phyloP scores from a whole-genome alignment of 2,113 vertebrate species.

The Puma concolor region DNA sequence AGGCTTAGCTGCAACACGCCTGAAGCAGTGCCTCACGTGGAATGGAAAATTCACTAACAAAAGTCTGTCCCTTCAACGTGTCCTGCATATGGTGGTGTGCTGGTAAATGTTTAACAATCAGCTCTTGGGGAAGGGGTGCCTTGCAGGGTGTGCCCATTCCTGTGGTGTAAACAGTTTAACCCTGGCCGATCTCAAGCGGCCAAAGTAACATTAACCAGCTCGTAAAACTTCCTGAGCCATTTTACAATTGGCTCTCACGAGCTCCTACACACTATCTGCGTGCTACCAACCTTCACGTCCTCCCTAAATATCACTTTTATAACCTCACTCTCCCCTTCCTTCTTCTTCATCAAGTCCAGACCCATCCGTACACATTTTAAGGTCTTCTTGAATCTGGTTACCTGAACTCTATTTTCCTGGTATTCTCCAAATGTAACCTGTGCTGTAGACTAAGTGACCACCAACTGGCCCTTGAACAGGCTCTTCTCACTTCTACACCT shows the following conservation, averaged over 20 bases:
- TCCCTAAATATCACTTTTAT: not conserved
- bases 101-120: not conserved
- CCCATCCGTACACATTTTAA: not conserved
- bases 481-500: not conserved
- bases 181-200: not conserved
- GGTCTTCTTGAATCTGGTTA: not conserved
- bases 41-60: rapidly evolving
- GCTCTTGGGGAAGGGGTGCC: not conserved
- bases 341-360: not conserved
- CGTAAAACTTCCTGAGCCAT: not conserved
- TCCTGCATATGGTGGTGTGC: not conserved
- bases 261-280: not conserved
- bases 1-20: not conserved
- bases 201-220: not conserved
- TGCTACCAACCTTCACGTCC: not conserved
- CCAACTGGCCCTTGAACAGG: not conserved
- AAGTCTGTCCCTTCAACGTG: not conserved
- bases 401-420: not conserved
- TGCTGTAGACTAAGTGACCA: not conserved
- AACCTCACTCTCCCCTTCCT: not conserved
- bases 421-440: not conserved
- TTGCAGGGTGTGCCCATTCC: not conserved
- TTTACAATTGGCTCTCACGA: not conserved
- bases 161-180: not conserved
- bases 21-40: not conserved